phyloP scores from a whole-genome alignment of 2,113 vertebrate genomes.

The Chaetura pelagica region DNA sequence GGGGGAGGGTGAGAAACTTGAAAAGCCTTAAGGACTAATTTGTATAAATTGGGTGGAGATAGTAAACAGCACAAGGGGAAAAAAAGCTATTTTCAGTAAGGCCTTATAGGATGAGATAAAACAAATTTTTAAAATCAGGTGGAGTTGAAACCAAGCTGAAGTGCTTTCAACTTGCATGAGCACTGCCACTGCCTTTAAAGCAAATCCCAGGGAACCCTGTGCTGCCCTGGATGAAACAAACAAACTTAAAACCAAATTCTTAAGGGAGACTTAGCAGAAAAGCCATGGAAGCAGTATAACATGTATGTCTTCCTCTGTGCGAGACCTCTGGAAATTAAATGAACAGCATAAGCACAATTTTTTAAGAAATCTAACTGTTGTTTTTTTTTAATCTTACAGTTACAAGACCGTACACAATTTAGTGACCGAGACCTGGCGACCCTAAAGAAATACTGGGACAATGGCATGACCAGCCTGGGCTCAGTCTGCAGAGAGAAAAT shows the following conservation, averaged over 20 bases:
- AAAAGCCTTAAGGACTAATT: conserved; percentile 54
- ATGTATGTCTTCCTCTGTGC: not conserved
- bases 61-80: conserved; percentile 37
- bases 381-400: conserved; percentile 77
- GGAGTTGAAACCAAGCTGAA: not conserved
- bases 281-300: not conserved
- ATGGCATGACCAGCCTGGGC: conserved; percentile 98
- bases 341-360: not conserved
- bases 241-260: not conserved
- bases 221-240: not conserved
- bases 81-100: conserved; percentile 18
- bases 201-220: conserved; percentile 16
- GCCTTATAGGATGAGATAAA: conserved; percentile 13
- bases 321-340: not conserved
- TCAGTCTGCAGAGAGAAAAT: conserved; percentile 98
- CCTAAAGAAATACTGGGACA: conserved; percentile 98
- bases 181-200: not conserved
- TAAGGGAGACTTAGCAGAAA: not conserved
- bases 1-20: conserved; percentile 42
- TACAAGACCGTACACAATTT: conserved; percentile 98
- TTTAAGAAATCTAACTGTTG: not conserved
- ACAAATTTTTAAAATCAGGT: conserved; percentile 31
- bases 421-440: conserved; percentile 91
- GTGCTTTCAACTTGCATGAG: not conserved
- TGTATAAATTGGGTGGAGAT: conserved; percentile 49